Percentiles rank a stretch among this genome's conserved stretches.
Conservation (phyloP, 2,888 invertebrate species). For the Phytoseiulus persimilis region DNA sequence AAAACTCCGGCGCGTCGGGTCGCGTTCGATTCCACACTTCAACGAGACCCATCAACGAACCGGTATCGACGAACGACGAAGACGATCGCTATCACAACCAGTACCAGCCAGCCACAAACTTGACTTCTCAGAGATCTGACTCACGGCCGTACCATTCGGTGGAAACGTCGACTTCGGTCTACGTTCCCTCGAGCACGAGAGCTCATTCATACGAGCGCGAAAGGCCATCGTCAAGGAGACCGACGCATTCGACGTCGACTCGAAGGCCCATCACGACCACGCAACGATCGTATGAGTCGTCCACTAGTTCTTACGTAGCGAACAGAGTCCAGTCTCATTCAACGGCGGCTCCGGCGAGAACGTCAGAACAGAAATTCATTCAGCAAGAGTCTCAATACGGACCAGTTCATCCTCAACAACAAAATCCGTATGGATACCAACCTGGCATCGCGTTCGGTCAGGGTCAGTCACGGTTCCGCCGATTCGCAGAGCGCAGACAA, state of each 20-base stretch:
- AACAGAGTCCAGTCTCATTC: background rate
- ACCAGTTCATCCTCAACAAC: background rate
- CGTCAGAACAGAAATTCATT: background rate
- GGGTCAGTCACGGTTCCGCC: background rate
- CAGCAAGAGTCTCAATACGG: background rate
- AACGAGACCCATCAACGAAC: conserved; percentile 22
- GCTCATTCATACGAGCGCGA: background rate
- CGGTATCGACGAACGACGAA: background rate
- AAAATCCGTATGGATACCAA: background rate
- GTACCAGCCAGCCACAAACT: background rate
- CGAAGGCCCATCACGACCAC: background rate
- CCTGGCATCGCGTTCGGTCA: background rate
- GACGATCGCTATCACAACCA: background rate
- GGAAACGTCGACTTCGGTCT: background rate
- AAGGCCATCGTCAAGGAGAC: background rate
- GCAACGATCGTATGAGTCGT: background rate
- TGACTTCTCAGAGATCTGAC: background rate
- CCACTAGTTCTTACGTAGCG: background rate
- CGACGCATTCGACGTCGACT: background rate
- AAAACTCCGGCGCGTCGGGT: background rate
- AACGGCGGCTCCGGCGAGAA: background rate
- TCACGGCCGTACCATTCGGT: background rate
- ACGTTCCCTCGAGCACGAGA: background rate
- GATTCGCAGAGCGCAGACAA: background rate
- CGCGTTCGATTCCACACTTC: conserved; percentile 13